phyloP scores from a whole-genome alignment of 2,888 invertebrate species.

The Melangyna quadrimaculata region DNA sequence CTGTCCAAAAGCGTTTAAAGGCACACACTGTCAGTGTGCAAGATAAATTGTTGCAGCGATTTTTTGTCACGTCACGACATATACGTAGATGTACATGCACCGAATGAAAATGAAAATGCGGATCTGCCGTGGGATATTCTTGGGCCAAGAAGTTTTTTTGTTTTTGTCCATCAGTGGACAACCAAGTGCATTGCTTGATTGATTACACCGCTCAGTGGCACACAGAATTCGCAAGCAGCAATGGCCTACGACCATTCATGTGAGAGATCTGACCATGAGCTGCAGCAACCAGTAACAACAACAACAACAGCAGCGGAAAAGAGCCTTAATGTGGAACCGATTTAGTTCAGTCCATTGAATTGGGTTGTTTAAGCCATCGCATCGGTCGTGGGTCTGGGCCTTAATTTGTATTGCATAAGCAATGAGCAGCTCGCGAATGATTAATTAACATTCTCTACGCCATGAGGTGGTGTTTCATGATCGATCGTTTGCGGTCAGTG shows the following conservation, averaged over 20 bases:
- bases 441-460: slow-evolving; percentile 66
- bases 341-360: slow-evolving; percentile 60
- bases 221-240: slow-evolving; percentile 57
- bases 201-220: slow-evolving; percentile 65
- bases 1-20: slow-evolving; percentile 50
- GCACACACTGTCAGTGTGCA: slow-evolving; percentile 61
- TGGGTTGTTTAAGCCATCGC: slow-evolving; percentile 43
- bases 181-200: slow-evolving; percentile 59
- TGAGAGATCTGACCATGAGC: background rate
- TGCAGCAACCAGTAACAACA: background rate
- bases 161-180: slow-evolving; percentile 20
- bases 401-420: slow-evolving; percentile 62
- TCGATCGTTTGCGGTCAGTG: slow-evolving; percentile 66
- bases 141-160: slow-evolving; percentile 9
- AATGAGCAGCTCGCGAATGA: slow-evolving; percentile 55
- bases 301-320: background rate
- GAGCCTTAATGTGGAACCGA: slow-evolving; percentile 63
- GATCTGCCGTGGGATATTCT: slow-evolving; percentile 51
- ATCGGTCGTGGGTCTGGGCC: slow-evolving; percentile 10
- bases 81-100: slow-evolving; percentile 27
- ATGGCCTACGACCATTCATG: background rate
- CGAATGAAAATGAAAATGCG: slow-evolving; percentile 68
- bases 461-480: slow-evolving; percentile 67
- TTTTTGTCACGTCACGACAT: slow-evolving; percentile 71
- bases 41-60: slow-evolving; percentile 69